Conservation (phyloP, 2,888 invertebrate genomes). For the Chloroclysta siterata region DNA sequence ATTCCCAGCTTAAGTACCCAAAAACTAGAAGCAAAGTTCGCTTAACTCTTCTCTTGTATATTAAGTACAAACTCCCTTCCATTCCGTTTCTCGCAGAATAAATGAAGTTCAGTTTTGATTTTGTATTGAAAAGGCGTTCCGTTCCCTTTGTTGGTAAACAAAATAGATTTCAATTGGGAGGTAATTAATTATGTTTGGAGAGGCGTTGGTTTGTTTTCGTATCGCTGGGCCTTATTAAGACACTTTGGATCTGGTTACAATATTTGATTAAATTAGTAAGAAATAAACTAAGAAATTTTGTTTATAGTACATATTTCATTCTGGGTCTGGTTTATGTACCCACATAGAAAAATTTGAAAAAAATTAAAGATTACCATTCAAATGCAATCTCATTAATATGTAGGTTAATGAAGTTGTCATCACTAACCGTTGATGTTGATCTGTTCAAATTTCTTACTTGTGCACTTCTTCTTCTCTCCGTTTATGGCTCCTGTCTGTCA, state of each 20-base stretch:
- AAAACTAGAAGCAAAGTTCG: slow-evolving; percentile 14
- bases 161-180: slow-evolving; percentile 27
- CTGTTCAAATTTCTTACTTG: too few relatives aligned
- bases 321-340: too few relatives aligned
- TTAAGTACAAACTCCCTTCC: slow-evolving; percentile 17
- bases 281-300: too few relatives aligned
- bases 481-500: too few relatives aligned
- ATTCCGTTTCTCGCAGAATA: slow-evolving; percentile 24
- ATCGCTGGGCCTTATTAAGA: not conserved
- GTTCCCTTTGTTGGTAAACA: slow-evolving; percentile 43
- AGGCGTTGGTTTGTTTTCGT: slow-evolving; percentile 13
- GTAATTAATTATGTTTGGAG: slow-evolving; percentile 28
- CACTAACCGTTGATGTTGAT: too few relatives aligned
- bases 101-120: slow-evolving; percentile 53
- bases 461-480: too few relatives aligned
- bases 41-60: slow-evolving; percentile 23
- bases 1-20: slow-evolving; percentile 5
- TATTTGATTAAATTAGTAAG: not conserved
- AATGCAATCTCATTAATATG: too few relatives aligned
- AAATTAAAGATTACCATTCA: too few relatives aligned
- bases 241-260: not conserved
- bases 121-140: slow-evolving; percentile 62
- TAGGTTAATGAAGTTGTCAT: too few relatives aligned
- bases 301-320: too few relatives aligned
- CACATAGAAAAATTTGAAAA: too few relatives aligned